Conservation (phyloP, 1,140 invertebrate genomes). For the Halesus radiatus region DNA sequence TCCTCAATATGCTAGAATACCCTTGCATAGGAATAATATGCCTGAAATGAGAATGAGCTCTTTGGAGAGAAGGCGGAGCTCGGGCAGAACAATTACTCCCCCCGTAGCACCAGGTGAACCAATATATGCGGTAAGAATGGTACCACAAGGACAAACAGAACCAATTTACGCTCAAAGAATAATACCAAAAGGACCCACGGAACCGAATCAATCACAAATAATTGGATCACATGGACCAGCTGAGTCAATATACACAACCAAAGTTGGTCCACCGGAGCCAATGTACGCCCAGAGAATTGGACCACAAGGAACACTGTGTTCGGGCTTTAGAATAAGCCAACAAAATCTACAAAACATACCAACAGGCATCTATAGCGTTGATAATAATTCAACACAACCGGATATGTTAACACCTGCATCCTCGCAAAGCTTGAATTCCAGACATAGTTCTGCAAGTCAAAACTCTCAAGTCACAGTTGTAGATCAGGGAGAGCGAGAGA, state of each 20-base stretch:
- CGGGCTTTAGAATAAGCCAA: constrained; percentile 20
- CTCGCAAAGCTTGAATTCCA: neutral
- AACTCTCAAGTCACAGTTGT: constrained; percentile 21
- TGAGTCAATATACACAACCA: neutral
- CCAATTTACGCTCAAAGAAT: constrained; percentile 5
- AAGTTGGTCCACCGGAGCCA: neutral
- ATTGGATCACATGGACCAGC: neutral
- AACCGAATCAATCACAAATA: no score
- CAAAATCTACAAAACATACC: neutral
- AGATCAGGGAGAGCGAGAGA: neutral
- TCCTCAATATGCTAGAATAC: neutral
- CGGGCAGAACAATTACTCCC: neutral
- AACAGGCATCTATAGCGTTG: neutral
- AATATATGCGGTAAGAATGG: neutral
- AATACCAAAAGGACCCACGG: neutral
- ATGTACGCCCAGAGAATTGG: neutral
- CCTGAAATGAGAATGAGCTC: constrained; percentile 23
- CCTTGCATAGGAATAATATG: constrained; percentile 2
- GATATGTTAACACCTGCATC: neutral
- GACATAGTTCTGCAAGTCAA: constrained; percentile 4
- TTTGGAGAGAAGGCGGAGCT: constrained; percentile 19
- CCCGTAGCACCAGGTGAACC: neutral
- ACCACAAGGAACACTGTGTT: neutral
- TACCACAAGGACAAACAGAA: neutral
- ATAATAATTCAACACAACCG: neutral